phyloP scores from a whole-genome alignment of 2,888 invertebrate genomes.

The Coleophora flavipennella region DNA sequence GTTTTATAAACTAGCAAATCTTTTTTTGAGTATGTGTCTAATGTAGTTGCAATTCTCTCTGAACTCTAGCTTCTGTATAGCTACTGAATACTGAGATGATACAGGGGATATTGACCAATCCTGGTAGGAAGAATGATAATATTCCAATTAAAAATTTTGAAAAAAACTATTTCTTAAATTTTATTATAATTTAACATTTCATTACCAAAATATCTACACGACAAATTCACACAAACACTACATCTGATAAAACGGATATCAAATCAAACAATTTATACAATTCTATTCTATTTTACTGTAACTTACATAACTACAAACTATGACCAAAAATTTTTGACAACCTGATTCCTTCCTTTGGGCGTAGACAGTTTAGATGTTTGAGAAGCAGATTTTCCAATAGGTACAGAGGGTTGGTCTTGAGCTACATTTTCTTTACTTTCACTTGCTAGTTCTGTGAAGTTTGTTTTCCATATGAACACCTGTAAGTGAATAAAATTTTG shows the following conservation, averaged over 20 bases:
- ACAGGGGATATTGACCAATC: constrained; percentile 34
- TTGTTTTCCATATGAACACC: constrained; percentile 70
- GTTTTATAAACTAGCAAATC: constrained; percentile 17
- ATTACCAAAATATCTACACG: neutral
- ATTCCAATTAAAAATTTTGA: neutral
- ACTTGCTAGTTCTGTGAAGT: constrained; percentile 51
- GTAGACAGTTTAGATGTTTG: constrained; percentile 30
- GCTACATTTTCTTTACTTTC: constrained; percentile 47
- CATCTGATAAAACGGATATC: too few relatives aligned
- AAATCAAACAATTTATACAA: constrained; percentile 5
- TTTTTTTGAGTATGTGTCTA: constrained; percentile 27
- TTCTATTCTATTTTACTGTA: constrained; percentile 17
- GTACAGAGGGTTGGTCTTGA: constrained; percentile 27
- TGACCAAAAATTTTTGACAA: constrained; percentile 36
- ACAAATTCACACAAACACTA: constrained; percentile 4
- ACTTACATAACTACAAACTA: neutral
- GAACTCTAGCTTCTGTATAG: constrained; percentile 50
- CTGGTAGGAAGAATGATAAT: constrained; percentile 27
- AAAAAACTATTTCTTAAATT: constrained; percentile 2
- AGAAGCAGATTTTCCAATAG: constrained; percentile 21
- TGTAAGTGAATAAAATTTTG: constrained; percentile 31
- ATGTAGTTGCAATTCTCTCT: constrained; percentile 38
- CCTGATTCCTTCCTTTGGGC: constrained; percentile 38
- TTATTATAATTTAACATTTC: constrained; percentile 2
- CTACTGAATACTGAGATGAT: constrained; percentile 38